phyloP scores from a whole-genome alignment of 37 sponge, comb jelly and placozoan genomes.

The Chondrosia reniformis region DNA sequence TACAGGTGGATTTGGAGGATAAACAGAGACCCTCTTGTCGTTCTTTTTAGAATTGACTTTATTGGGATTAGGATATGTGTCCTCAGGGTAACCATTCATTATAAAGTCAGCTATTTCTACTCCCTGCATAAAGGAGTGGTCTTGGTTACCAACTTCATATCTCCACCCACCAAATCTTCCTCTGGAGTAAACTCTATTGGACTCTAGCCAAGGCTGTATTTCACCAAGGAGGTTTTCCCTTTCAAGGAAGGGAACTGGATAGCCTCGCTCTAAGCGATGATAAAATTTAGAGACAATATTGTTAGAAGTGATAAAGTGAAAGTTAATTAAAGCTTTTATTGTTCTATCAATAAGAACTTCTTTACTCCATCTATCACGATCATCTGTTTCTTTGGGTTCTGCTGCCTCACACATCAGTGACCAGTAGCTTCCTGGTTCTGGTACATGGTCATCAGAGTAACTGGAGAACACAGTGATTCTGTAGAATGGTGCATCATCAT shows the following conservation, averaged over 20 bases:
- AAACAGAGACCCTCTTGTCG: neutral
- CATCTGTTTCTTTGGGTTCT: neutral
- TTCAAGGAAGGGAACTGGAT: conserved; percentile 36
- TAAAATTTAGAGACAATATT: conserved; percentile 32
- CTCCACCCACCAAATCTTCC: conserved; percentile 46
- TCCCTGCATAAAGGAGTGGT: conserved; percentile 47
- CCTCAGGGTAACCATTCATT: neutral
- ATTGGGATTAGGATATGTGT: neutral
- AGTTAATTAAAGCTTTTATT: conserved; percentile 9
- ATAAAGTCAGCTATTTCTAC: conserved; percentile 37
- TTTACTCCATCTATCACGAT: neutral
- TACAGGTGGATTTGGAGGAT: neutral
- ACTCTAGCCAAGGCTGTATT: conserved; percentile 36
- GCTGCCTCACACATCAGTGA: conserved; percentile 52
- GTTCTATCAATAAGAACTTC: conserved; percentile 2
- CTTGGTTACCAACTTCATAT: conserved; percentile 42
- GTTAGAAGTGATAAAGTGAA: conserved; percentile 1
- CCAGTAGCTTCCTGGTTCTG: conserved; percentile 27
- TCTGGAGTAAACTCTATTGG: conserved; percentile 10
- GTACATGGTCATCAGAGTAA: conserved; percentile 47
- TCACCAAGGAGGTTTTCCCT: neutral
- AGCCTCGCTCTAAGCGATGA: conserved; percentile 31
- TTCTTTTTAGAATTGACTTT: neutral
- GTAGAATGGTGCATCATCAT: conserved; percentile 44
- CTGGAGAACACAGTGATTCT: conserved; percentile 45